Percentiles rank a stretch among this genome's conserved stretches.
Conservation (phyloP, 92 coral and sea anemone genomes). For the Bergia sp. region DNA sequence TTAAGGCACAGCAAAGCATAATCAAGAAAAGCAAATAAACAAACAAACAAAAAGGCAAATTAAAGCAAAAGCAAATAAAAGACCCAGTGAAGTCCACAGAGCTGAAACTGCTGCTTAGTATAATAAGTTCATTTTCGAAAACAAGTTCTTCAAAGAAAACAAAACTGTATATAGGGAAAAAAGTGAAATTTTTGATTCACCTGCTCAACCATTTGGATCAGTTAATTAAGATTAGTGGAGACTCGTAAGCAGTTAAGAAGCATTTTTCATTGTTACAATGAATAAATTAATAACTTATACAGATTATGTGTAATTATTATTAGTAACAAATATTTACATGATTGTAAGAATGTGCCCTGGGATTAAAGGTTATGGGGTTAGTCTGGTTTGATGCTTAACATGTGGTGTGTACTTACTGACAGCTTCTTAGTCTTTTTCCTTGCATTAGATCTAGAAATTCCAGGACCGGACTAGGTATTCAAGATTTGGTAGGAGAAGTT, state of each 20-base stretch:
- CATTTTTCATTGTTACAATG: too few relatives aligned
- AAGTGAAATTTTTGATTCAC: not conserved
- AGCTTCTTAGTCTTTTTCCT: conserved; percentile 47
- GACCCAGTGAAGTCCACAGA: not conserved
- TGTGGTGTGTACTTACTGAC: conserved; percentile 30
- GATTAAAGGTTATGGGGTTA: not conserved
- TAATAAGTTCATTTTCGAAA: too few relatives aligned
- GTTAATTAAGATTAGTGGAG: not conserved
- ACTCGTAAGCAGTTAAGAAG: not conserved
- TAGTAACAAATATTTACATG: not conserved
- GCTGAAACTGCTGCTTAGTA: not conserved
- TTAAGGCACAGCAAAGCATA: conserved; percentile 1
- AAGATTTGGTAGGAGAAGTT: conserved; percentile 31
- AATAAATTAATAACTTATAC: too few relatives aligned
- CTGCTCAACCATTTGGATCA: not conserved
- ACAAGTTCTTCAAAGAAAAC: too few relatives aligned
- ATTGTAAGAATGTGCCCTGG: not conserved
- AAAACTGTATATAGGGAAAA: too few relatives aligned
- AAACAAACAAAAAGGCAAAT: not conserved
- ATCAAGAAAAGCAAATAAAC: not conserved
- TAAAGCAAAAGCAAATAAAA: not conserved
- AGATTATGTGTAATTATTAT: not conserved
- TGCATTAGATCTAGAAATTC: conserved; percentile 38
- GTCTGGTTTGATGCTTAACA: not conserved
- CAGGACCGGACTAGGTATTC: conserved; percentile 35